These are phyloP conservation scores for Dallia pectoralis DNA, from an alignment of 2,797 vertebrate genomes.

Conservation along the genomic window DNA sequence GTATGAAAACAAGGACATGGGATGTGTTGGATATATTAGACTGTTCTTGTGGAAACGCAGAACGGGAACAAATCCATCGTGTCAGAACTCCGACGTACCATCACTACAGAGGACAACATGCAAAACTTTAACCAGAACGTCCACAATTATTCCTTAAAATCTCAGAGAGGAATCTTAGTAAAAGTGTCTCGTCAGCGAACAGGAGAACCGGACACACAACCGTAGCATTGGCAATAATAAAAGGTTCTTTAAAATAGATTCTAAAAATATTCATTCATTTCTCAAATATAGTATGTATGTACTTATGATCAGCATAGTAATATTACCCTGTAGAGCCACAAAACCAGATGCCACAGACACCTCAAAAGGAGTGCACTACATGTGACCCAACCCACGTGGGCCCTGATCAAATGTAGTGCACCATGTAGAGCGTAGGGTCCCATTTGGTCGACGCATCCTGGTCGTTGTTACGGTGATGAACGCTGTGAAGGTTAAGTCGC, in stretches of 20 bases:
- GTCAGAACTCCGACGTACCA: neutral
- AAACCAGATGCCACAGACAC: neutral
- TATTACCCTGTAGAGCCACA: slow-evolving; percentile 82
- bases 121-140: too few relatives aligned
- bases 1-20: neutral
- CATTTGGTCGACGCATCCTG: neutral
- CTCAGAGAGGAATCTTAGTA: slow-evolving; percentile 85
- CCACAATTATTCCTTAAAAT: slow-evolving; percentile 30
- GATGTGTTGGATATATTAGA: neutral
- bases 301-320: slow-evolving; percentile 77
- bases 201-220: slow-evolving; percentile 70
- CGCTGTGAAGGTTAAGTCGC: slow-evolving; percentile 19
- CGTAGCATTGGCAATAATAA: slow-evolving; percentile 64
- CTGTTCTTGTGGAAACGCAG: neutral
- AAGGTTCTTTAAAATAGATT: slow-evolving; percentile 85
- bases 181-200: slow-evolving; percentile 83
- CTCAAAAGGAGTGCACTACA: neutral
- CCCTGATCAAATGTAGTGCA: neutral
- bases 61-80: slow-evolving; percentile 12
- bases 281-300: slow-evolving; percentile 78
- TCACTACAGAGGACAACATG: too few relatives aligned
- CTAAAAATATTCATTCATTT: slow-evolving; percentile 78
- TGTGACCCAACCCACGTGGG: neutral
- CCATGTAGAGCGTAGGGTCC: neutral
- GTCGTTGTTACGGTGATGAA: slow-evolving; percentile 17